Conservation (phyloP, 2,888 invertebrate species). For the Tetramorium bicarinatum region DNA sequence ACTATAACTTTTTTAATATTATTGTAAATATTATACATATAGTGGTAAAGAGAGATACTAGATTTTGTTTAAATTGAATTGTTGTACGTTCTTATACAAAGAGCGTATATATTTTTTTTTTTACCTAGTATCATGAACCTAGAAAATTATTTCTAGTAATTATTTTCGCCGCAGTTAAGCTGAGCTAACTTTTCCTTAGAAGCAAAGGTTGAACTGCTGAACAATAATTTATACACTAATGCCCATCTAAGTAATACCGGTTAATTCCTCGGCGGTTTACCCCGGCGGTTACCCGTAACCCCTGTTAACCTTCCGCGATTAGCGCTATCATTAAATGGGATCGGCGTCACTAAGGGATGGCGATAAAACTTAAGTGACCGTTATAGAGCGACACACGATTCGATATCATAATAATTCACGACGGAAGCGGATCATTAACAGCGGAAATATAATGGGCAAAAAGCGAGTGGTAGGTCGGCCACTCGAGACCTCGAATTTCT, state of each 20-base stretch:
- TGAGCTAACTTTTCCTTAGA: constrained; percentile 11
- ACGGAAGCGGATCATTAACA: constrained; percentile 49
- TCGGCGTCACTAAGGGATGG: constrained; percentile 37
- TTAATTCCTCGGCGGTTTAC: constrained; percentile 50
- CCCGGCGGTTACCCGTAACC: constrained; percentile 30
- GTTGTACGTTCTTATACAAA: background rate
- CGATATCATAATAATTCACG: constrained; percentile 51
- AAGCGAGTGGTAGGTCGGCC: constrained; percentile 32
- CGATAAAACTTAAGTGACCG: constrained; percentile 52
- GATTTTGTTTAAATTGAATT: background rate
- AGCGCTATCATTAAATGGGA: constrained; percentile 54
- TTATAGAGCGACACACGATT: constrained; percentile 44
- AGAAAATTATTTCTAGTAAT: background rate
- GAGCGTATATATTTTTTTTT: background rate
- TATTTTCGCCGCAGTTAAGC: constrained; percentile 7
- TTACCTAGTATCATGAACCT: background rate
- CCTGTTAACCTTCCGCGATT: constrained; percentile 49
- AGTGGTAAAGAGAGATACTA: background rate
- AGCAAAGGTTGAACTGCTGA: constrained; percentile 28
- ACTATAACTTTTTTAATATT: background rate
- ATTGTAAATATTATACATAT: constrained; percentile 4
- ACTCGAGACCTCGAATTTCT: constrained; percentile 44
- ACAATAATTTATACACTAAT: constrained; percentile 50
- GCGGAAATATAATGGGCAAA: constrained; percentile 42
- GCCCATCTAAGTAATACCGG: constrained; percentile 43